Conservation (phyloP, 2,113 vertebrate species). For the Trogon melanurus region DNA sequence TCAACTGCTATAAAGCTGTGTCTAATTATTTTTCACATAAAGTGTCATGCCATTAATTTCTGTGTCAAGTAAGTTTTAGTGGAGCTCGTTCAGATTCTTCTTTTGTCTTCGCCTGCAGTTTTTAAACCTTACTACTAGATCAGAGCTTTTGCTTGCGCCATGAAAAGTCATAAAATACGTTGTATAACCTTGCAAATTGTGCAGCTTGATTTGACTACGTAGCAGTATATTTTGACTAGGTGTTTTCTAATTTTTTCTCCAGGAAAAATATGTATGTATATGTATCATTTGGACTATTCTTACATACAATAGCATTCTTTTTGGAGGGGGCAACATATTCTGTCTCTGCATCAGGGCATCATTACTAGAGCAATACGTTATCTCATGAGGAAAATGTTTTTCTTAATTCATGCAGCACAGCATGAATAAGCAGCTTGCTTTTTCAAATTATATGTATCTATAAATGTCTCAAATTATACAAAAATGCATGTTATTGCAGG, state of each 20-base stretch:
- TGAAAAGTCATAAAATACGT: neutral
- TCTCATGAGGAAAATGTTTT: neutral
- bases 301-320: neutral
- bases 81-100: neutral
- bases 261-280: neutral
- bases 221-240: neutral
- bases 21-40: neutral
- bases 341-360: neutral
- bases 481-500: constrained; percentile 72
- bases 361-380: neutral
- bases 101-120: neutral
- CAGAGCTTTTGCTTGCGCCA: neutral
- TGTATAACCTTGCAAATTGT: neutral
- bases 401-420: neutral
- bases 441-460: neutral
- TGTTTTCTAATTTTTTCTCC: neutral
- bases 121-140: neutral
- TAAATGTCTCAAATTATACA: neutral
- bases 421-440: neutral
- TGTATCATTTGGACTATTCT: neutral
- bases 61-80: neutral
- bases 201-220: neutral
- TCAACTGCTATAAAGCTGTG: neutral
- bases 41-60: neutral
- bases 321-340: neutral